Evolutionary conservation across 2,113 vertebrate species (phyloP).

Genomic region (Dasyprocta punctata): DNA sequence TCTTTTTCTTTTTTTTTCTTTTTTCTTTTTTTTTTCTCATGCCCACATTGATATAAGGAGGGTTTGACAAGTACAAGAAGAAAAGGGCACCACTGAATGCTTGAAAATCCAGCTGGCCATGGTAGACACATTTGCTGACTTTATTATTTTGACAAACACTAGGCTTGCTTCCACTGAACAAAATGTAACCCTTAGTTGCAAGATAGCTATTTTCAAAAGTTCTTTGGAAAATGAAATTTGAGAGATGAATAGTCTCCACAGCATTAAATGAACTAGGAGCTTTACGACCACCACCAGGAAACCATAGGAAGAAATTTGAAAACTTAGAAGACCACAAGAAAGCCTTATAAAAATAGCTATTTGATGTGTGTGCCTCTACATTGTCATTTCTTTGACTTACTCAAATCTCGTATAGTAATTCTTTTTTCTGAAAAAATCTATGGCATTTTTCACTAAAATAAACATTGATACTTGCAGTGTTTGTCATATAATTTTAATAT

Average conservation of each 20-base stretch:
- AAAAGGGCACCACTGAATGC: rapidly evolving
- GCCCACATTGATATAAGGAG: rapidly evolving
- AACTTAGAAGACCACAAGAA: background rate
- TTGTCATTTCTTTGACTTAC: background rate
- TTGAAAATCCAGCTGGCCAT: too few species aligned
- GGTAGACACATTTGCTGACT: background rate
- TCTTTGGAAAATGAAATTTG: background rate
- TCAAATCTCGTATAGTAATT: background rate
- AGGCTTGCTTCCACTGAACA: background rate
- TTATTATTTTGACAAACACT: background rate
- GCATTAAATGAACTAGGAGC: background rate
- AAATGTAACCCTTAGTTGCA: background rate
- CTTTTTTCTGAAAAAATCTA: background rate
- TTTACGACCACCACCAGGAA: background rate
- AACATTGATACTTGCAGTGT: background rate
- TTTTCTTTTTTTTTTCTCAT: background rate
- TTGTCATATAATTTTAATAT: background rate
- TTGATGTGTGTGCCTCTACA: background rate
- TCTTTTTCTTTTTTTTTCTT: background rate
- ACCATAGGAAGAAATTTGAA: background rate
- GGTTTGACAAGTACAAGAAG: background rate
- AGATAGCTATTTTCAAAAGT: background rate
- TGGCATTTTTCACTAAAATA: background rate
- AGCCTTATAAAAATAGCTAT: background rate
- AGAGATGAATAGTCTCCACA: background rate